These are phyloP conservation scores for zebrafish (Danio rerio) DNA, from an alignment of 2,113 vertebrate genomes.

Conservation along the genomic window DNA sequence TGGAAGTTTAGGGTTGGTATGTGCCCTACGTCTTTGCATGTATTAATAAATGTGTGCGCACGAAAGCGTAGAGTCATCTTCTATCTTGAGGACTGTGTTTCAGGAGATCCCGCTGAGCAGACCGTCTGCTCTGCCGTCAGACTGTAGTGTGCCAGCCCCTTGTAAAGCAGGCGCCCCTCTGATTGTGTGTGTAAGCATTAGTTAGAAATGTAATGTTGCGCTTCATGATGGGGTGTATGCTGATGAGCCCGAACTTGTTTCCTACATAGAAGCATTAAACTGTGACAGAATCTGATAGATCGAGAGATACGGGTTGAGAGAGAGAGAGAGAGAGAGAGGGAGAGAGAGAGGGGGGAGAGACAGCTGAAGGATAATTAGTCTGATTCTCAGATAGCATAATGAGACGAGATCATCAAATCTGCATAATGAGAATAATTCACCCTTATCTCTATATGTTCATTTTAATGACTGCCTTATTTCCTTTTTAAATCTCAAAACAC, in stretches of 20 bases:
- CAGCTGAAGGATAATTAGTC: constrained; percentile 42
- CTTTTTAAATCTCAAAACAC: background rate
- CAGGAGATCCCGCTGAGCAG: constrained; percentile 47
- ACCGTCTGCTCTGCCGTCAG: constrained; percentile 57
- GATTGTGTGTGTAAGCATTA: constrained; percentile 53
- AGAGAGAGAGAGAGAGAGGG: background rate
- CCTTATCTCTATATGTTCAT: constrained; percentile 20
- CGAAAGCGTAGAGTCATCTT: constrained; percentile 40
- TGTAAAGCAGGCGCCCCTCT: constrained; percentile 40
- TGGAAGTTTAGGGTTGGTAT: background rate
- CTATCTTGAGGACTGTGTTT: constrained; percentile 40
- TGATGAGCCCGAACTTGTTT: constrained; percentile 52
- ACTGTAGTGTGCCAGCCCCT: constrained; percentile 21
- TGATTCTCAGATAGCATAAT: constrained; percentile 36
- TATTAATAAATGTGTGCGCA: constrained; percentile 33
- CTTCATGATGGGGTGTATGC: constrained; percentile 52
- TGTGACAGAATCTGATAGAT: constrained; percentile 44
- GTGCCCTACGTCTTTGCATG: background rate
- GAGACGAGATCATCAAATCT: constrained; percentile 39
- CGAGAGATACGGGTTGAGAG: background rate
- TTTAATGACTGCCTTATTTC: background rate
- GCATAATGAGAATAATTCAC: constrained; percentile 38
- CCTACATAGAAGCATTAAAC: constrained; percentile 44
- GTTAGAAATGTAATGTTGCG: constrained; percentile 56
- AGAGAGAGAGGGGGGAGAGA: background rate